Evolutionary conservation across 2,797 vertebrate genomes (phyloP), one percentile per base, ranked within the genome.

Genomic region (Sphaeramia orbicularis): DNA sequence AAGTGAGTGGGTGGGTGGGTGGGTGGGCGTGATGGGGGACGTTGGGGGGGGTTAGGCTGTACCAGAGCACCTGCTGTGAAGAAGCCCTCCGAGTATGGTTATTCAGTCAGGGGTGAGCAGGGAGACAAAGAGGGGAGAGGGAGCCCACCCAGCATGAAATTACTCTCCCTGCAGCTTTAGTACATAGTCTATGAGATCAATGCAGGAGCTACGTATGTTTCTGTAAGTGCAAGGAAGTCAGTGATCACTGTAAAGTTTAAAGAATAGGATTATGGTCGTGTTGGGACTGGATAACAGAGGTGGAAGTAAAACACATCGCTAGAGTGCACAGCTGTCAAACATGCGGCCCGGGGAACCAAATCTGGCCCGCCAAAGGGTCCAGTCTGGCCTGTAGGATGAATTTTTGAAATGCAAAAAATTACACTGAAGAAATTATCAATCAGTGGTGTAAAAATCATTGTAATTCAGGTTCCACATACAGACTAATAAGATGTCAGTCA

Each of bases 81-180:
- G 76, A 54, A 81, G 73, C 70, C 86, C 85, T 81, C 53, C 13
- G 85, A 87, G 90, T 79, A 73, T 74, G 79, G 76, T 73, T 81
- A 61, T 76, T 80, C 80, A 85, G 74, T 88, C 83, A 84, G 78
- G 74, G 77, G 76, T 77, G 83, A 91, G 74, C 56, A 24, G 21
- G 65, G 53, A 87, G 65, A 81, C 64, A 66, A 76, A 58, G 27
- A 41, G 50, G 54, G 65, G 54, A 66, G 51, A 61, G 51, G 36
- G 59, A 80, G 56, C 12, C 71, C 79, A 85, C 71, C 71, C 80
- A 71, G 68, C 82, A 87, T 81, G 79, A 84, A 86, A 84, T 79
- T 52, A 85, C 71, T 83, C 67, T 76, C 69, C 64, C 10, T 52
- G 74, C 71, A 65, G 65, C 67, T 84, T 76, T 35, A 49, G 49